A percentile compares a stretch with the other conserved stretches of the same genome.
phyloP scores from a whole-genome alignment of 2,888 invertebrate species.

The Meghimatium bilineatum region DNA sequence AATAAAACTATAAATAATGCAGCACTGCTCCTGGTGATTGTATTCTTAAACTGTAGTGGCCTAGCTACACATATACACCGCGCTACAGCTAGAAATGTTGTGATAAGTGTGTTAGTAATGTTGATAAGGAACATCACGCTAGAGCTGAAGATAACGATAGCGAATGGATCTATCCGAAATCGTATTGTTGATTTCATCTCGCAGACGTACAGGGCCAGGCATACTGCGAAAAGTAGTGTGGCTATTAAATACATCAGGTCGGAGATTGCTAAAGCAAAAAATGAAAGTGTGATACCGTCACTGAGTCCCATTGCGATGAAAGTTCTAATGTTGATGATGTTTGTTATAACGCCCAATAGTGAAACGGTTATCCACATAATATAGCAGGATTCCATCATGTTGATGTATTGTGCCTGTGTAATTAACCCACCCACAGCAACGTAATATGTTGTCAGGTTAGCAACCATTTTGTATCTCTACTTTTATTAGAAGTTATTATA shows the following conservation, averaged over 20 bases:
- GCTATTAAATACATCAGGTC: neutral
- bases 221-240: neutral
- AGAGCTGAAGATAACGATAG: neutral
- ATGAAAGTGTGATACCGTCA: neutral
- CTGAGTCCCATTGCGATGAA: neutral
- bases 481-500: no score
- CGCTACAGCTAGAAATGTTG: neutral
- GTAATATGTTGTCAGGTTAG: neutral
- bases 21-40: neutral
- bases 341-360: neutral
- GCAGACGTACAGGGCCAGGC: neutral
- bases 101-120: conserved; percentile 6
- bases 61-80: neutral
- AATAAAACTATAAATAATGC: neutral
- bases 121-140: neutral
- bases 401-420: neutral
- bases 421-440: neutral
- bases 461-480: no score
- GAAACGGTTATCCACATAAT: neutral
- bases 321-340: conserved; percentile 26
- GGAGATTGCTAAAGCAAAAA: neutral
- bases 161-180: neutral
- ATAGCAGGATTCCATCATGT: neutral
- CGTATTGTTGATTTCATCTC: neutral
- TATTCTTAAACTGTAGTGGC: conserved; percentile 7